Percentiles rank a stretch among this genome's conserved stretches.
Evolutionary conservation across 2,888 invertebrate genomes (phyloP).

Genomic region (Craniophora ligustri): DNA sequence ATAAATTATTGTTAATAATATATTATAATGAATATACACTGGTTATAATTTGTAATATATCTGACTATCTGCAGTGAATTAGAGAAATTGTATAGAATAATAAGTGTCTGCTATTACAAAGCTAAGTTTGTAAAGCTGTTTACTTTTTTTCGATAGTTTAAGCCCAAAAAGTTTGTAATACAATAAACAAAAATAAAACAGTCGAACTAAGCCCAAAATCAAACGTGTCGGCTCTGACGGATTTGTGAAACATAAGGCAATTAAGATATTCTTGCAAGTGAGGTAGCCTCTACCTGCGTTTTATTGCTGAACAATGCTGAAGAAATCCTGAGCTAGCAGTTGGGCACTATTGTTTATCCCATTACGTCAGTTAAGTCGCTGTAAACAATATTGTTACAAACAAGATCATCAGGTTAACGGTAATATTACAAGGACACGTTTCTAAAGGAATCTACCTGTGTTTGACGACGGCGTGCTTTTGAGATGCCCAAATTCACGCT

Average conservation of each 20-base stretch:
- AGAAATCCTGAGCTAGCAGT: constrained; percentile 58
- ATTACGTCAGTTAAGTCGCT: constrained; percentile 80
- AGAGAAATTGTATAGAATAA: background rate
- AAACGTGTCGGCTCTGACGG: constrained; percentile 65
- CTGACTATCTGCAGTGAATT: too few species aligned
- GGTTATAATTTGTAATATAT: background rate
- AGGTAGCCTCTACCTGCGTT: constrained; percentile 84
- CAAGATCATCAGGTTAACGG: constrained; percentile 83
- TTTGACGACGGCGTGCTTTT: constrained; percentile 42
- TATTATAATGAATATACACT: constrained; percentile 3
- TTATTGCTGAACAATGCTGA: constrained; percentile 75
- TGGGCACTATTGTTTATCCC: constrained; percentile 75
- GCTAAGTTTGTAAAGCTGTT: background rate
- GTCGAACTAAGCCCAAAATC: constrained; percentile 29
- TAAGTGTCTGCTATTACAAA: background rate
- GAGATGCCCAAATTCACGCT: constrained; percentile 30
- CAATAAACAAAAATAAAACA: constrained; percentile 1
- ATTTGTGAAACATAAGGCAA: constrained; percentile 71
- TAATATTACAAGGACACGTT: constrained; percentile 63
- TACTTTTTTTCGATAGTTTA: background rate
- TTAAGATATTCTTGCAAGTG: constrained; percentile 80
- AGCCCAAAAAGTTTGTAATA: constrained; percentile 1
- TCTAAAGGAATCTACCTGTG: constrained; percentile 74
- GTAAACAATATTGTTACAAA: constrained; percentile 70
- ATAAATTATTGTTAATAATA: constrained; percentile 29